Conservation (phyloP, 2,888 invertebrate genomes). For the Tridacna crocea region DNA sequence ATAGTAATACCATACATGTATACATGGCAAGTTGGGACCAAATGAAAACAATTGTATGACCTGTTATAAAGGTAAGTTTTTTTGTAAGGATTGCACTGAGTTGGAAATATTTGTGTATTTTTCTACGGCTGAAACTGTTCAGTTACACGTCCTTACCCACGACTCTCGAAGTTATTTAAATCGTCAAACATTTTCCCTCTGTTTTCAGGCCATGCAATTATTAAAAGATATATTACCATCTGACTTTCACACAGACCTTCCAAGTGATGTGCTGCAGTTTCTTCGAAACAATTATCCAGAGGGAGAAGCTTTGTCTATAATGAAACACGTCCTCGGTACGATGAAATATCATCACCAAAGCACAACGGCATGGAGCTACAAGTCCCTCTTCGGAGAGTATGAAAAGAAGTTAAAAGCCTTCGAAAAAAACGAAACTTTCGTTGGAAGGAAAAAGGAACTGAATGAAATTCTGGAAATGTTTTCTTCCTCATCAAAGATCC, state of each 20-base stretch:
- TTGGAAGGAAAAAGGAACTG: not conserved
- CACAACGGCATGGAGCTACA: not conserved
- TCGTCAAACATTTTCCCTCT: too few species aligned
- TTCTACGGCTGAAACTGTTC: not conserved
- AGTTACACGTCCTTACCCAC: too few species aligned
- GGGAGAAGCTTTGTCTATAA: not conserved
- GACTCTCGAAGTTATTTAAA: too few species aligned
- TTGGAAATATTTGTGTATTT: too few species aligned
- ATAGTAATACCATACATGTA: too few species aligned
- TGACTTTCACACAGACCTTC: not conserved
- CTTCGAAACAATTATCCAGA: not conserved
- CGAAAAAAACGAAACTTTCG: not conserved
- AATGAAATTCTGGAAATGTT: not conserved
- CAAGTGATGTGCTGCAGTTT: not conserved
- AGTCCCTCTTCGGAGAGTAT: not conserved
- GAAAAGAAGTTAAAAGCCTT: not conserved
- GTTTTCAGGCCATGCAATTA: not conserved
- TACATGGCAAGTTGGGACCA: too few species aligned
- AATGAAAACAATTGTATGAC: too few species aligned
- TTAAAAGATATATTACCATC: not conserved
- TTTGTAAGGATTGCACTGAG: too few species aligned
- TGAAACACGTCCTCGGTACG: not conserved
- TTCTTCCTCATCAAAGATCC: not conserved
- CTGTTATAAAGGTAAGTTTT: too few species aligned
- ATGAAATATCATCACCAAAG: not conserved